Evolutionary conservation across 2,888 invertebrate genomes (phyloP), one percentile per base, ranked within the genome.

Genomic region (Thymelicus sylvestris): DNA sequence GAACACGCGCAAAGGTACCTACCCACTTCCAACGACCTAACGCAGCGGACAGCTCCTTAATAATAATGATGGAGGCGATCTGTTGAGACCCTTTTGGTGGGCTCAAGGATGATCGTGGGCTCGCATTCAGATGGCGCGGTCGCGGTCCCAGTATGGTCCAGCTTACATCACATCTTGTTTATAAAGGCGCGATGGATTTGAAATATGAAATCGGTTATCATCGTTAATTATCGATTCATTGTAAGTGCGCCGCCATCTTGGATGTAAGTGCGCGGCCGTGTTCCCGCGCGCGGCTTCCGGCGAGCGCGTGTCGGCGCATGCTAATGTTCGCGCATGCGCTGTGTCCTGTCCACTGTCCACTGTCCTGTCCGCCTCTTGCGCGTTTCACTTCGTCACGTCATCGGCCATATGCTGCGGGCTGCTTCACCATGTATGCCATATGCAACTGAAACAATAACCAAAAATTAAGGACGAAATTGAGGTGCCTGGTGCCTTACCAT

Each of bases 191-290:
- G 83, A 84, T 86, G 85, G 86, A 88, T 89, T 87, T 79, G 86
- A 92, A 91, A 90, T 92, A 92, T 92, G 90, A 91, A 92, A 90
- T 92, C 88, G 87, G 86, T 88, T 90, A 89, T 92, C 88, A 84
- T 78, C 76, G 81, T 89, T 91, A 89, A 93, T 93, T 93, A 92
- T 92, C 87, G 91, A 92, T 93, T 93, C 81, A 80, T 76, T 77
- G 80, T 80, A 77, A 77, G 80, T 89, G 81, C 87, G 85, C 84
- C 83, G 91, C 92, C 92, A 93, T 92, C 83, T 91, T 92, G 92
- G 88, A 86, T 90, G 86, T 86, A 83, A 87, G 87, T 86, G 85
- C 83, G 84, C 87, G 86, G 87, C 88, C 88, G 88, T 88, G 89
- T 91, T 92, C 86, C 86, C 85, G 86, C 83, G 87, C 83, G 83